phyloP scores from a whole-genome alignment of 2,113 vertebrate genomes.

The Neolamprologus tretocephalus region DNA sequence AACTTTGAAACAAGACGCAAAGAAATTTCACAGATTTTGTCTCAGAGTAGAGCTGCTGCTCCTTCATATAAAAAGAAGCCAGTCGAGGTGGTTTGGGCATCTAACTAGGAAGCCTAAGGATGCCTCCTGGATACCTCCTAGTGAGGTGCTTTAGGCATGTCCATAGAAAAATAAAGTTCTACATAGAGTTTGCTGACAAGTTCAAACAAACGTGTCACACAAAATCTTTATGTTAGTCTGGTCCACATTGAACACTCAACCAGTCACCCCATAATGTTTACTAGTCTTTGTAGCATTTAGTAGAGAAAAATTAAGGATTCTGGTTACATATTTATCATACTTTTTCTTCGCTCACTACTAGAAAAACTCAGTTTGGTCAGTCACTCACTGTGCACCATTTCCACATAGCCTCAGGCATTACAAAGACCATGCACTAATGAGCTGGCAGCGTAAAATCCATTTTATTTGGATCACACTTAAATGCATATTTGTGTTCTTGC shows the following conservation, averaged over 20 bases:
- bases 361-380: neutral
- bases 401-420: neutral
- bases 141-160: neutral
- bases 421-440: neutral
- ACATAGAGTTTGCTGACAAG: neutral
- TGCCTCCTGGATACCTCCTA: neutral
- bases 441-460: neutral
- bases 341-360: neutral
- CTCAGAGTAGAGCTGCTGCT: neutral
- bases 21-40: neutral
- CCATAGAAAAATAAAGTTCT: neutral
- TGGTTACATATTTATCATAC: neutral
- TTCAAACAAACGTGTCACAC: neutral
- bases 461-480: neutral
- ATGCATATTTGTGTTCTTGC: neutral
- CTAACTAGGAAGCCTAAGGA: neutral
- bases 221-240: neutral
- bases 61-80: neutral
- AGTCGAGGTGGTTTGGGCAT: neutral
- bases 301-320: neutral
- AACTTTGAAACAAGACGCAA: neutral
- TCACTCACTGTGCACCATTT: neutral
- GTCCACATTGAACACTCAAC: neutral
- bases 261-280: neutral
- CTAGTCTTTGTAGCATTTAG: neutral